Percentiles rank a stretch among this genome's conserved stretches.
phyloP scores from a whole-genome alignment of 2,113 vertebrate species.

The Benitochromis conjunctus region DNA sequence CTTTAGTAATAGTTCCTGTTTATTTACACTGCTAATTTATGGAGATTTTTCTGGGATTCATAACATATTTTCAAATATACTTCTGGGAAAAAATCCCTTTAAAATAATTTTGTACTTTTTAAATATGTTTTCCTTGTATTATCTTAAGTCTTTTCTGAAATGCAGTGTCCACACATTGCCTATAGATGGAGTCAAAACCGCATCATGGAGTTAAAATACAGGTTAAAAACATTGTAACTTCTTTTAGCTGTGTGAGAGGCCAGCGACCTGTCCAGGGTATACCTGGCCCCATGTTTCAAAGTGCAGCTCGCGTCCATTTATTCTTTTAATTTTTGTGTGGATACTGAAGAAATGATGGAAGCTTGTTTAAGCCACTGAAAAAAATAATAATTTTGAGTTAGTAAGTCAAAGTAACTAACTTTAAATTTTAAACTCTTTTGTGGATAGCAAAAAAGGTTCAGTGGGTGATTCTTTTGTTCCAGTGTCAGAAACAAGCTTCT shows the following conservation, averaged over 20 bases:
- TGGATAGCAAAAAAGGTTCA: neutral
- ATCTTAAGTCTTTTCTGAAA: neutral
- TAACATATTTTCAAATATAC: neutral
- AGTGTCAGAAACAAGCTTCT: neutral
- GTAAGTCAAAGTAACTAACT: neutral
- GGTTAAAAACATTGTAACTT: neutral
- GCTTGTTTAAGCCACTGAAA: neutral
- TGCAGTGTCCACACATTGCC: neutral
- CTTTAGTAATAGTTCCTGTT: neutral
- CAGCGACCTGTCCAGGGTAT: neutral
- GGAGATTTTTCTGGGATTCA: neutral
- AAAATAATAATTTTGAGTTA: neutral
- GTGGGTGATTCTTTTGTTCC: neutral
- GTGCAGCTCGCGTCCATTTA: neutral
- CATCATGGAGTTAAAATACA: neutral
- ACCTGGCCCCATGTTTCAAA: neutral
- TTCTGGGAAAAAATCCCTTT: neutral
- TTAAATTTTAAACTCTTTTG: neutral
- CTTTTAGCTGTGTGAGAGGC: neutral
- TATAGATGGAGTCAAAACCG: conserved; percentile 59
- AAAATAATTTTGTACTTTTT: neutral
- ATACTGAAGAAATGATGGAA: neutral
- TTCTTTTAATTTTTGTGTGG: neutral
- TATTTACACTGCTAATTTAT: neutral
- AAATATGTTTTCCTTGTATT: neutral